A percentile compares a stretch with the other conserved stretches of the same genome.
These are phyloP conservation scores for Naso thynnoides DNA, from an alignment of 2,797 vertebrate species.

Conservation along the genomic window DNA sequence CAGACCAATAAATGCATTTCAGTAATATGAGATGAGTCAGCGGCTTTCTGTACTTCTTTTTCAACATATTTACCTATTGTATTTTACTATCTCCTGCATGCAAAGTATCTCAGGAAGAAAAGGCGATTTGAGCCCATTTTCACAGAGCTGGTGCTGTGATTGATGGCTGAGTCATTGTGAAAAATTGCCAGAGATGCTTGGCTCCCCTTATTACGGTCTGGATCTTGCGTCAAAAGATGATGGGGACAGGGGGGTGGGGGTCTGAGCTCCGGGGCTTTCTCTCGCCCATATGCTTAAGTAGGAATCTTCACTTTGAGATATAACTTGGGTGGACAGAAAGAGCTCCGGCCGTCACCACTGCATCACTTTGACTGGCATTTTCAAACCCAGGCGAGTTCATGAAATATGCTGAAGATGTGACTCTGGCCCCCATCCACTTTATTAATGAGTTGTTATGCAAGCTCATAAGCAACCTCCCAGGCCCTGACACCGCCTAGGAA, in stretches of 20 bases:
- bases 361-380: conserved; percentile 70
- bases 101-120: conserved; percentile 13
- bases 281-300: conserved; percentile 36
- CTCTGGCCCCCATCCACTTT: conserved; percentile 66
- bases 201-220: conserved; percentile 43
- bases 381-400: conserved; percentile 59
- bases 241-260: neutral
- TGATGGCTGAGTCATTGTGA: conserved; percentile 63
- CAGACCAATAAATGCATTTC: neutral
- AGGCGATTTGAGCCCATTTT: conserved; percentile 11
- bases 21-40: neutral
- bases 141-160: conserved; percentile 39
- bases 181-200: conserved; percentile 43
- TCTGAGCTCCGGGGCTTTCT: neutral
- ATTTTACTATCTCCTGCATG: conserved; percentile 8
- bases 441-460: conserved; percentile 77
- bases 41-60: neutral
- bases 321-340: conserved; percentile 56
- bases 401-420: conserved; percentile 78
- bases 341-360: conserved; percentile 40
- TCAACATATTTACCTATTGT: conserved; percentile 2
- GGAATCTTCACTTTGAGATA: conserved; percentile 54
- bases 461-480: conserved; percentile 50
- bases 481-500: conserved; percentile 27
- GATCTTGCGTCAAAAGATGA: conserved; percentile 35